A percentile compares a stretch with the other conserved stretches of the same genome.
Evolutionary conservation across 2,113 vertebrate genomes (phyloP).

Genomic region (Macaca fascicularis): DNA sequence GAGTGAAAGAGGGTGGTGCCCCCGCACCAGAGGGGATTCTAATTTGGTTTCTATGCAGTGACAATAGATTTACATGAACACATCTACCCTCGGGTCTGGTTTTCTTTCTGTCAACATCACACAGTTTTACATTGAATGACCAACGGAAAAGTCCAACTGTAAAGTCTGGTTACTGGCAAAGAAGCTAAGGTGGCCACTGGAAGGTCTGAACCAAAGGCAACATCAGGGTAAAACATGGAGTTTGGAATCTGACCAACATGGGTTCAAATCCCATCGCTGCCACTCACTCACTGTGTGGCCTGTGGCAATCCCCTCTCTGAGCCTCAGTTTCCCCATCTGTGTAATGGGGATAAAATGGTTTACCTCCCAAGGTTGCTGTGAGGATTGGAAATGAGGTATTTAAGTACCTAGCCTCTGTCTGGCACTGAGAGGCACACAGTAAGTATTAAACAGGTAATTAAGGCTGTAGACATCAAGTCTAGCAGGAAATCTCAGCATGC

Average conservation of each 20-base stretch:
- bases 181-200: background rate
- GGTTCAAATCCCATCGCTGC: background rate
- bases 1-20: too few species aligned
- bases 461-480: accelerated
- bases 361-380: too few species aligned
- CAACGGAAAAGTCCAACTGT: background rate
- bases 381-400: background rate
- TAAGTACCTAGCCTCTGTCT: background rate
- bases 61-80: background rate
- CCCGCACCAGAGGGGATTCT: accelerated
- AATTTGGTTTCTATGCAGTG: background rate
- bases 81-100: accelerated
- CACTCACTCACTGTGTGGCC: background rate
- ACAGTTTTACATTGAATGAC: too few species aligned
- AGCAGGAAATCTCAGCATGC: background rate
- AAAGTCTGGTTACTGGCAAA: background rate
- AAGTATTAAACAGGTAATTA: background rate
- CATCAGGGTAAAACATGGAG: background rate
- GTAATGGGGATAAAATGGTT: background rate
- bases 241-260: background rate
- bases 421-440: accelerated
- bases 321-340: background rate
- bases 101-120: accelerated
- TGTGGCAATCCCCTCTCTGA: accelerated
- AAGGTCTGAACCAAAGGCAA: background rate